A percentile compares a stretch with the other conserved stretches of the same genome.
Conservation (phyloP, 2,797 vertebrate species). For the Limosa lapponica region DNA sequence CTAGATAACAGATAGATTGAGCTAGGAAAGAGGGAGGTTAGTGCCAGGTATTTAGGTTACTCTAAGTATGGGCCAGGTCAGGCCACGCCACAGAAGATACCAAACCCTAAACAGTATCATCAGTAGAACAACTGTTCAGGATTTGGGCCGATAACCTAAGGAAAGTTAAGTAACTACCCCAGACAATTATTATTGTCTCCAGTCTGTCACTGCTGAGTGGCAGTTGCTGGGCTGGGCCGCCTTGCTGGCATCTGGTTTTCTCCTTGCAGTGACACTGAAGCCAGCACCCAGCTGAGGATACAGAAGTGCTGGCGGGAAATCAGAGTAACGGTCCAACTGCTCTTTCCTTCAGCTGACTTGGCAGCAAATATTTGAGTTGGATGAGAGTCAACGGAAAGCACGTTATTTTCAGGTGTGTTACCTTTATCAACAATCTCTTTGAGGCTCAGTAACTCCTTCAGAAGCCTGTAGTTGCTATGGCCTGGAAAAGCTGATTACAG, state of each 20-base stretch:
- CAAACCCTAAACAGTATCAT: background rate
- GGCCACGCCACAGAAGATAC: rapidly evolving
- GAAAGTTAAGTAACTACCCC: background rate
- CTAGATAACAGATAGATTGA: background rate
- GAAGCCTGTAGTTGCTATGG: background rate
- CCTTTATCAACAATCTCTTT: background rate
- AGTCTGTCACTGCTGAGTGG: background rate
- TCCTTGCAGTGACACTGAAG: background rate
- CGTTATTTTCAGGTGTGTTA: background rate
- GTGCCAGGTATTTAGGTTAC: background rate
- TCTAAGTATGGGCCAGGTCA: background rate
- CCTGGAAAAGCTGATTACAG: background rate
- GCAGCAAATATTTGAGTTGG: constrained; percentile 29
- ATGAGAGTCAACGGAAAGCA: background rate
- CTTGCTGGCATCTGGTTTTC: background rate
- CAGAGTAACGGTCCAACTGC: background rate
- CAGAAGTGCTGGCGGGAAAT: rapidly evolving
- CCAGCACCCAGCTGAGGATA: background rate
- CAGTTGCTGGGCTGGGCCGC: background rate
- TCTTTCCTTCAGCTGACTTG: background rate
- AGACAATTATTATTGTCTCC: background rate
- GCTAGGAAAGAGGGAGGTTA: background rate
- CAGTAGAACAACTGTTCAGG: background rate
- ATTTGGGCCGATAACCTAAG: background rate
- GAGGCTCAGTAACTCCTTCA: background rate